Percentiles rank a stretch among this genome's conserved stretches.
These are phyloP conservation scores for Montipora capitata DNA, from an alignment of 92 coral and sea anemone genomes.

Conservation along the genomic window DNA sequence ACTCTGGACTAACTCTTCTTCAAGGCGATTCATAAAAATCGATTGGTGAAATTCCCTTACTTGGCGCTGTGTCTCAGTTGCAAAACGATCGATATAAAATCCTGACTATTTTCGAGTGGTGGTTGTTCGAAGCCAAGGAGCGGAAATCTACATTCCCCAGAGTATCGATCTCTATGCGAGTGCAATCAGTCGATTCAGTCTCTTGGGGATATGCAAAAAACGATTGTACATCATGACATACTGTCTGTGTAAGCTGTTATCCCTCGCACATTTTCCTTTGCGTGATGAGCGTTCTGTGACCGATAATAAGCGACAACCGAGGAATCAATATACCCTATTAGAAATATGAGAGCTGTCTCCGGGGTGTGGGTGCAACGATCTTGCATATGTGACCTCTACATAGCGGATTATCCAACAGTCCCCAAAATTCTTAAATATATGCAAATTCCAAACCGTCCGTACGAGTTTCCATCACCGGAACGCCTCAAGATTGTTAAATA, in stretches of 20 bases:
- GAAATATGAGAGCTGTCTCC: slow-evolving; percentile 45
- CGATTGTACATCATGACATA: neutral
- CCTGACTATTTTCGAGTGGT: no score
- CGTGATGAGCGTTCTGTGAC: slow-evolving; percentile 48
- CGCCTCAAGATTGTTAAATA: neutral
- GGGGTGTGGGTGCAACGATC: slow-evolving; percentile 52
- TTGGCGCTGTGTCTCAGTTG: slow-evolving; percentile 5
- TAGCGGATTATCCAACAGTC: neutral
- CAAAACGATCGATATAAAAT: slow-evolving; percentile 1
- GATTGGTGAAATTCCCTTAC: neutral
- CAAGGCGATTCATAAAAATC: slow-evolving; percentile 5
- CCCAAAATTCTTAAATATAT: slow-evolving; percentile 47
- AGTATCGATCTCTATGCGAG: neutral
- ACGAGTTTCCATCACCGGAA: neutral
- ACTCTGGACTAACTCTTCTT: slow-evolving; percentile 9
- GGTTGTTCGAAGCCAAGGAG: neutral
- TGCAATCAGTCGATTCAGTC: neutral
- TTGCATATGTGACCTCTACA: slow-evolving; percentile 25
- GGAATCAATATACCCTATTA: neutral
- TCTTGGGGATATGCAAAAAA: neutral
- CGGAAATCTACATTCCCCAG: neutral
- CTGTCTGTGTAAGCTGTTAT: neutral
- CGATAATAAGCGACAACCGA: neutral
- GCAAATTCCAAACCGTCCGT: slow-evolving; percentile 32
- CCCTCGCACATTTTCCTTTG: neutral